Conservation (phyloP, 2,797 vertebrate genomes). For the Sebastes paucispinis region DNA sequence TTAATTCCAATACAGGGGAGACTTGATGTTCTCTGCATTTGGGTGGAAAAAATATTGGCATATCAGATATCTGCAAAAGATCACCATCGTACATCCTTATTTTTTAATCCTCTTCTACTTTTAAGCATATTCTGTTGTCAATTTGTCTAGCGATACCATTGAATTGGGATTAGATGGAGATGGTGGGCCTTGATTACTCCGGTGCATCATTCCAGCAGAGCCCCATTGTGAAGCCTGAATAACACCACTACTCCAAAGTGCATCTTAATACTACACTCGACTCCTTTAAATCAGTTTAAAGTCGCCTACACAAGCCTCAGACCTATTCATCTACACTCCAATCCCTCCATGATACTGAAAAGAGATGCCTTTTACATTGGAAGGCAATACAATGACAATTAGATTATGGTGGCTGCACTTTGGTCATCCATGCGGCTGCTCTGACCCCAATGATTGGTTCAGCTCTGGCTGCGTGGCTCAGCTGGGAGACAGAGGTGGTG, state of each 20-base stretch:
- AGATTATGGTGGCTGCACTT: conserved; percentile 82
- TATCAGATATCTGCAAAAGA: too few species aligned
- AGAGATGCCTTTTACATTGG: conserved; percentile 80
- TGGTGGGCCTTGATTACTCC: conserved; percentile 60
- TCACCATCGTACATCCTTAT: too few species aligned
- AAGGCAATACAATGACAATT: conserved; percentile 86
- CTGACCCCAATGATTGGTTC: conserved; percentile 78
- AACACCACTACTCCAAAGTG: conserved; percentile 76
- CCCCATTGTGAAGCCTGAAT: conserved; percentile 76
- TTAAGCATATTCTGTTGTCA: conserved; percentile 36
- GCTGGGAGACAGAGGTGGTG: conserved; percentile 79
- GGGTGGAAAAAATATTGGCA: too few species aligned
- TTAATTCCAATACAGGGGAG: too few species aligned
- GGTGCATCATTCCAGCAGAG: conserved; percentile 53
- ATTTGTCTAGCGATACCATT: conserved; percentile 34
- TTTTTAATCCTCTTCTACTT: conserved; percentile 4
- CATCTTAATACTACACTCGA: conserved; percentile 79
- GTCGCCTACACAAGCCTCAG: conserved; percentile 66
- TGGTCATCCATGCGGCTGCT: conserved; percentile 77
- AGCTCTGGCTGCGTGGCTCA: conserved; percentile 72
- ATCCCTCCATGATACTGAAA: conserved; percentile 75
- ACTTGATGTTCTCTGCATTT: too few species aligned
- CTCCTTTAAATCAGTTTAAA: conserved; percentile 83
- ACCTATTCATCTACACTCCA: conserved; percentile 79
- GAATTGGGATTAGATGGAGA: conserved; percentile 62